Conservation (phyloP, 2,797 vertebrate genomes). For the Cyclura pinguis region DNA sequence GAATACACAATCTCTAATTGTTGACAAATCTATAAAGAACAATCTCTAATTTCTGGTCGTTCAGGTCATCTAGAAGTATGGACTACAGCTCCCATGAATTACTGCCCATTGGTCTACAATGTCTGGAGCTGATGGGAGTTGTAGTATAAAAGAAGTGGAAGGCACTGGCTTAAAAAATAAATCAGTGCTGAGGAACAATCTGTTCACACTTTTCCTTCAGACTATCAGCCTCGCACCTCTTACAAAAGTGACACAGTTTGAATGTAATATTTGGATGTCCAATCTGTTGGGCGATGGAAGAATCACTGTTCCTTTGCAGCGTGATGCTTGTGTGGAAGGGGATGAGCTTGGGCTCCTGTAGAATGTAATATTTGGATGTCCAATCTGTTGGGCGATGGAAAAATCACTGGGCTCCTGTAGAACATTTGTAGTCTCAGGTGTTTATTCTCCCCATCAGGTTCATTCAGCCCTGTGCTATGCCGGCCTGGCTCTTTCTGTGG, state of each 20-base stretch:
- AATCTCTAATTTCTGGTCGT: too few species aligned
- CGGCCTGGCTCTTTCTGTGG: slow-evolving; percentile 88
- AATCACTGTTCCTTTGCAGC: too few species aligned
- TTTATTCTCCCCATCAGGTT: slow-evolving; percentile 78
- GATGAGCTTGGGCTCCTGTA: not conserved
- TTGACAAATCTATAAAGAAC: too few species aligned
- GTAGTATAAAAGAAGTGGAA: not conserved
- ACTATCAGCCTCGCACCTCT: not conserved
- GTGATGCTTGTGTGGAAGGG: not conserved
- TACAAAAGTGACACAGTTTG: not conserved
- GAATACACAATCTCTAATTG: too few species aligned
- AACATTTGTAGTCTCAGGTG: rapidly evolving
- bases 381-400: not conserved
- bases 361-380: not conserved
- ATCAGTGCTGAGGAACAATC: too few species aligned
- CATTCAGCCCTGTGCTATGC: slow-evolving; percentile 84
- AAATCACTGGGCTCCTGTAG: not conserved
- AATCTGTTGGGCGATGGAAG: not conserved
- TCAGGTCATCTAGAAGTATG: not conserved
- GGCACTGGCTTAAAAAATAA: not conserved
- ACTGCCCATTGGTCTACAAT: not conserved
- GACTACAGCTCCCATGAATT: not conserved
- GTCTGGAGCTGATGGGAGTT: not conserved
- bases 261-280: not conserved
- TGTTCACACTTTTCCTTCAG: not conserved